Evolutionary conservation across 2,797 vertebrate genomes (phyloP), one percentile per base, ranked within the genome.

Genomic region (Sphenodon punctatus): DNA sequence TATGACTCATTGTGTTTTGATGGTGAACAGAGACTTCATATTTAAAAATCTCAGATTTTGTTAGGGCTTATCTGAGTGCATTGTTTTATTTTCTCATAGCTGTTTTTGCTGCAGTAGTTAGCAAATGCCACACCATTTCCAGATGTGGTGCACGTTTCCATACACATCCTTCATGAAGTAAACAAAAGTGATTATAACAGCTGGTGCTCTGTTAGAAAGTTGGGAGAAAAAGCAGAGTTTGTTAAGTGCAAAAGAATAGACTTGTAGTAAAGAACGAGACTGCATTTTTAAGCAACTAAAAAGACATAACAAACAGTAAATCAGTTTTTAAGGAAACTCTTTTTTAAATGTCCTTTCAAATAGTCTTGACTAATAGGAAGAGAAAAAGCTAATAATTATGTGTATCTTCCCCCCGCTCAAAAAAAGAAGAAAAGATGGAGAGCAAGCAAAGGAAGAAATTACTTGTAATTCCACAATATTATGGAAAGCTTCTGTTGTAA

Each of bases 401-500:
- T 72, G 7, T 39, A 4, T 82, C 70, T 81, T 76, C 42, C 66
- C 19, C 78, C n/a, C n/a, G n/a, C 85, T 10, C 70, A 27, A 84
- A 78, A 58, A 65, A 69, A 69, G 64, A 53, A n/a, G n/a, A n/a
- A n/a, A n/a, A n/a, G n/a, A n/a, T n/a, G n/a, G 69, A 63, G 56
- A 49, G 34, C 41, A 45, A 36, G 32, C 61, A 56, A 67, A 27
- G 59, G n/a, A 78, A 42, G 14, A 80, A 73, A 65, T 45, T 1
- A 17, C 51, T 64, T 85, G 14, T 78, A 4, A 89, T 75, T n/a
- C 42, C 78, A 53, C 76, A 63, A 45, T 69, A 32, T 73, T 67
- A 12, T 65, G 39, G 42, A 86, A 89, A 77, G 17, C 7, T 82
- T 59, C 23, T 17, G 71, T 88, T 65, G 39, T 19, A 87, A 88